These are phyloP conservation scores for Sphaeridia pumilis DNA, from an alignment of 2,888 invertebrate genomes.

Conservation along the genomic window DNA sequence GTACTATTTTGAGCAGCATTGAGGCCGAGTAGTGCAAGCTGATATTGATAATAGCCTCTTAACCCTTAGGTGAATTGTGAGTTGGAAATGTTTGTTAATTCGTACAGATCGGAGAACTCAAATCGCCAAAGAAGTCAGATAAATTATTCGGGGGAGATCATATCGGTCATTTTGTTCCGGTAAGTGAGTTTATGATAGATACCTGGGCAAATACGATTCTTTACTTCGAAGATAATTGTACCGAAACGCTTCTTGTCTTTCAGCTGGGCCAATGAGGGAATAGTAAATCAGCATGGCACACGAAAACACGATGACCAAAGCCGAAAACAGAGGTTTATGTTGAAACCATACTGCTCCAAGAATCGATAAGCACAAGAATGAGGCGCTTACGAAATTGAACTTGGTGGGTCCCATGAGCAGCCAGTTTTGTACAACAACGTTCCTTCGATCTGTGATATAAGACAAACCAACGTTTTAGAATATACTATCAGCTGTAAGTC, in stretches of 20 bases:
- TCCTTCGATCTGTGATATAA: constrained; percentile 52
- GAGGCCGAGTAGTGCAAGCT: too few relatives aligned
- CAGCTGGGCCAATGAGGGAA: constrained; percentile 8
- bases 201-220: background rate
- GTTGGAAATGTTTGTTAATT: too few relatives aligned
- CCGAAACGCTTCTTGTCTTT: background rate
- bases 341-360: constrained; percentile 44
- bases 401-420: constrained; percentile 43
- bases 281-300: constrained; percentile 28
- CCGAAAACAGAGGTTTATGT: constrained; percentile 42
- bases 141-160: too few relatives aligned
- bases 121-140: too few relatives aligned
- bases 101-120: too few relatives aligned
- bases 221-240: background rate
- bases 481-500: too few relatives aligned
- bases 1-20: too few relatives aligned
- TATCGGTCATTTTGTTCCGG: too few relatives aligned
- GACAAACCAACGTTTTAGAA: background rate
- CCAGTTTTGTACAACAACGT: constrained; percentile 46
- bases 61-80: too few relatives aligned
- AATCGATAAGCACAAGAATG: constrained; percentile 41
- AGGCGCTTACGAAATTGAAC: constrained; percentile 43
- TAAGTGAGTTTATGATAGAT: too few relatives aligned
- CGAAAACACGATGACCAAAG: constrained; percentile 36
- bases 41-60: too few relatives aligned